phyloP scores from a whole-genome alignment of 2,797 vertebrate species.

The Lophius americanus region DNA sequence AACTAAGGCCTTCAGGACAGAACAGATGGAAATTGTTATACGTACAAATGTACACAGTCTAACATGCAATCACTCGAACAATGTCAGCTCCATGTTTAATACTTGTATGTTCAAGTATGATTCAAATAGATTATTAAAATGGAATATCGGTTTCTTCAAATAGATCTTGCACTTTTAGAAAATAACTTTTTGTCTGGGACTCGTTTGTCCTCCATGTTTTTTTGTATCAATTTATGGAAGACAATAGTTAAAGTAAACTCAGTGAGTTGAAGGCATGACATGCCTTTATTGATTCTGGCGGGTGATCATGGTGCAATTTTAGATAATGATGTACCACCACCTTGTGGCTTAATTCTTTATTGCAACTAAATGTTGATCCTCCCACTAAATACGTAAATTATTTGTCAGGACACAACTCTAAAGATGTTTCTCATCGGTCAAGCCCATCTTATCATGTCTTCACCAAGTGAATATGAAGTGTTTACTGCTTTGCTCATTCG shows the following conservation, averaged over 20 bases:
- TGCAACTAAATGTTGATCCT: conserved; percentile 2
- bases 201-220: neutral
- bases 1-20: conserved; percentile 56
- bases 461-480: neutral
- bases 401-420: no score
- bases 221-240: neutral
- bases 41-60: conserved; percentile 41
- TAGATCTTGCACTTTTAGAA: neutral
- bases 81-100: neutral
- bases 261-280: no score
- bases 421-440: no score
- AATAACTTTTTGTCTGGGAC: neutral
- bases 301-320: neutral
- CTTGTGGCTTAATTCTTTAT: conserved; percentile 32
- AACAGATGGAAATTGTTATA: conserved; percentile 59
- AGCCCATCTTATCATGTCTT: no score
- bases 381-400: neutral
- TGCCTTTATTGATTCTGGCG: neutral
- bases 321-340: conserved; percentile 39
- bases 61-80: conserved; percentile 40
- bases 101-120: conserved; percentile 2
- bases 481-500: conserved; percentile 12
- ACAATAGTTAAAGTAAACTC: neutral
- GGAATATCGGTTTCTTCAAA: neutral
- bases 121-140: conserved; percentile 23